Base-by-base conservation (phyloP, 1,140 invertebrate species). In the Euwallacea similis region DNA sequence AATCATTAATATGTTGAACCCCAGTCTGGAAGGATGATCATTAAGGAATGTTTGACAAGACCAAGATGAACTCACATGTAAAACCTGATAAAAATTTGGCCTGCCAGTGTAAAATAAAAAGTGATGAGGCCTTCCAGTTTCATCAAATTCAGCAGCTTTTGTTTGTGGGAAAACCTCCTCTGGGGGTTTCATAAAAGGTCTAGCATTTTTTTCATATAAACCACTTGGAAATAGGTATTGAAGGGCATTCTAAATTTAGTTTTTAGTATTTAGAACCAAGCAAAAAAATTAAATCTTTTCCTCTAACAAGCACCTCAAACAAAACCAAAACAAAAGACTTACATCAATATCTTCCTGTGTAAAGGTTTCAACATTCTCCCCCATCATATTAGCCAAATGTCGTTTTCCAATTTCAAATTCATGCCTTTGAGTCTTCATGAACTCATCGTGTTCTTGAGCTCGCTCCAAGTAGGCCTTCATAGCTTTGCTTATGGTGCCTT, bases 381-480 rank as follows among this genome's bases (percentile, higher is more conserved):
- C 96, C 97, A 99, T 99, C 87, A 99, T 99, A 82, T 98, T 98
- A 6, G 97, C 97, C 64, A 99, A 86, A 85, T 99, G 95, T 33
- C 95, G 84, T 81, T 93, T 95, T 9, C 98, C 97, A 78, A 96
- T 90, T 79, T 95, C 89, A 83, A 90, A 99, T 76, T 97, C 92
- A 66, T 87, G 77, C 58, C 87, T 85, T 83, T 98, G 89, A 73
- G 89, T 86, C 76, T 90, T 88, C 86, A 98, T 93, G 79, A 97
- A 95, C 75, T 89, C 87, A 81, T 96, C 90, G 80, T 96, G 88
- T 76, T 90, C 87, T 81, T 85, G 85, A 21, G 93, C 90, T 79
- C 93, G 83, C 81, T 95, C 88, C 61, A 97, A 83, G 81, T 97
- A 98, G 0, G 90, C 87, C 82, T 87, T 87, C 94, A 97, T 97